A percentile compares a stretch with the other conserved stretches of the same genome.
Evolutionary conservation across 2,113 vertebrate species (phyloP).

Genomic region (Spea bombifrons): DNA sequence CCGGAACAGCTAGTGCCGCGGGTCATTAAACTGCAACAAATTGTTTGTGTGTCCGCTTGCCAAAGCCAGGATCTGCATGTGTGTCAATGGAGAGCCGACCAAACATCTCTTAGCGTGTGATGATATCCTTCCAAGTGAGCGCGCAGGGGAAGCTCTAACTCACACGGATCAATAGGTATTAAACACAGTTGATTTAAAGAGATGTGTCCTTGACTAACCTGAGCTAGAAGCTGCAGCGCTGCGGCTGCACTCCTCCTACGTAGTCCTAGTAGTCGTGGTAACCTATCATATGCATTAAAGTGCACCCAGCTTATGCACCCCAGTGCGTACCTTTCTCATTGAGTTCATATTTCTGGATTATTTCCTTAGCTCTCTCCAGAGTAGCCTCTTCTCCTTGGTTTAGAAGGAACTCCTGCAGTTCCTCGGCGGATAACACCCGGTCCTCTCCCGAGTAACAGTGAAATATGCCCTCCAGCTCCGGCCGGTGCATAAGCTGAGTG

Average conservation of each 20-base stretch:
- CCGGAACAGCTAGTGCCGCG: background rate
- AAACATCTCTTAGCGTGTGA: background rate
- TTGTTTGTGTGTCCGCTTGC: background rate
- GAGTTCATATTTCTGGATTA: conserved; percentile 82
- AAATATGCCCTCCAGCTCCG: conserved; percentile 87
- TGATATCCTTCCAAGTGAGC: no score
- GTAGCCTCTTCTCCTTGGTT: conserved; percentile 85
- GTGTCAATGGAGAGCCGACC: background rate
- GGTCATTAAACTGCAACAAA: background rate
- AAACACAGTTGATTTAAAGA: no score
- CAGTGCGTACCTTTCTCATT: conserved; percentile 78
- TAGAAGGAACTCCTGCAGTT: conserved; percentile 85
- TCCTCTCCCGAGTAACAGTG: conserved; percentile 80
- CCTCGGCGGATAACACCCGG: conserved; percentile 71
- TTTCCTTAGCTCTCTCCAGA: conserved; percentile 62
- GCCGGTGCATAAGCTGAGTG: conserved; percentile 80
- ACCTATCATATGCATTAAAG: no score
- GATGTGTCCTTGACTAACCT: no score
- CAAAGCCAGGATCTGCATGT: background rate
- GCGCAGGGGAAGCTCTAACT: no score
- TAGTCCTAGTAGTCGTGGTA: no score
- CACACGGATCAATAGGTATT: no score
- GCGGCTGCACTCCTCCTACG: no score
- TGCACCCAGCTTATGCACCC: no score
- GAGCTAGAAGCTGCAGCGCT: no score